phyloP scores from a whole-genome alignment of 2,888 invertebrate species.

The Mythimna pallens region DNA sequence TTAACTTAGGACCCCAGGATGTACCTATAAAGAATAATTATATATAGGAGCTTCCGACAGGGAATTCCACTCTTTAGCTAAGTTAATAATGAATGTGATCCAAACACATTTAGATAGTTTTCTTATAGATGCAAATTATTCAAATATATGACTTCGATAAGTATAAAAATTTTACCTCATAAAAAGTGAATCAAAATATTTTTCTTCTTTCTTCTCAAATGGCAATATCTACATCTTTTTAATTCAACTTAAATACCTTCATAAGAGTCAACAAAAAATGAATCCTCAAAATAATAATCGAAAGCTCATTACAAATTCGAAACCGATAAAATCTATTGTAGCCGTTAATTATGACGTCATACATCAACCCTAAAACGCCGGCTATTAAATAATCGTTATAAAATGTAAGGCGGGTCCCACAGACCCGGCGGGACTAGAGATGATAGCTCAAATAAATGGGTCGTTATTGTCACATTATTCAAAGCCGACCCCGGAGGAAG shows the following conservation, averaged over 20 bases:
- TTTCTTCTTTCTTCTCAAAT: not conserved
- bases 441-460: conserved; percentile 81
- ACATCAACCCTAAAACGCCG: conserved; percentile 79
- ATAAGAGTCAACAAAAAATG: conserved; percentile 48
- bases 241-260: conserved; percentile 15
- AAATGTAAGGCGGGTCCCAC: conserved; percentile 66
- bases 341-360: conserved; percentile 88
- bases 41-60: too few relatives aligned
- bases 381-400: conserved; percentile 79
- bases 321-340: conserved; percentile 68
- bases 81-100: too few relatives aligned
- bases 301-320: conserved; percentile 55
- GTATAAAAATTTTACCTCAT: too few relatives aligned
- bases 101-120: too few relatives aligned
- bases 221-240: conserved; percentile 10
- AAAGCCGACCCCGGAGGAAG: conserved; percentile 78
- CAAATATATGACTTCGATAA: too few relatives aligned
- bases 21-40: too few relatives aligned
- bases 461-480: conserved; percentile 80
- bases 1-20: too few relatives aligned
- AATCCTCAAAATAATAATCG: conserved; percentile 42
- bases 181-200: not conserved
- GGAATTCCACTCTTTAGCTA: too few relatives aligned
- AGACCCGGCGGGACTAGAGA: conserved; percentile 66
- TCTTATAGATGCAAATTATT: too few relatives aligned